Conservation (phyloP, 2,113 vertebrate genomes). For the Labeo rohita region DNA sequence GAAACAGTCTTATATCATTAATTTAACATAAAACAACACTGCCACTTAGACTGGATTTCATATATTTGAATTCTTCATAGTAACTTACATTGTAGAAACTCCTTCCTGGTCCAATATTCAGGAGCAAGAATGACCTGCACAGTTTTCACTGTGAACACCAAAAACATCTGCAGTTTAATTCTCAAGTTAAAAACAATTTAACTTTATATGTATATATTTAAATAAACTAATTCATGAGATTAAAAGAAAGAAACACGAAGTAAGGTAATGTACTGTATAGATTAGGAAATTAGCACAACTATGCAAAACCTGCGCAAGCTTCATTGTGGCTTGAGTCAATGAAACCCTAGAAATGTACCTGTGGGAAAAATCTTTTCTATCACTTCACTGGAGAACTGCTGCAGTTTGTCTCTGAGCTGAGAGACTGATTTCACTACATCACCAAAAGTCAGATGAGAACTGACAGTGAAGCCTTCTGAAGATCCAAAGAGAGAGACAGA, state of each 20-base stretch:
- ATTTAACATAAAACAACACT: neutral
- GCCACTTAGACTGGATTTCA: neutral
- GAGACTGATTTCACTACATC: neutral
- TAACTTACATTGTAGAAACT: neutral
- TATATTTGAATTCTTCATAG: neutral
- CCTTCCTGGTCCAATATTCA: constrained; percentile 12
- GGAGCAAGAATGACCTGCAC: neutral
- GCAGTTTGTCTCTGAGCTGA: neutral
- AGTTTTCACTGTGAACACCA: constrained; percentile 1
- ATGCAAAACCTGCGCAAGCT: no score
- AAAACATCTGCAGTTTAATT: neutral
- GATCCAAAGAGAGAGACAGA: neutral
- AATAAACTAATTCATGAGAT: no score
- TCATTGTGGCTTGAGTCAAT: no score
- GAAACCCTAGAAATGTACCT: neutral
- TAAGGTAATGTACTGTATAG: no score
- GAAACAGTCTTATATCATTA: neutral
- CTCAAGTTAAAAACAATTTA: neutral
- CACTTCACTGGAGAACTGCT: neutral
- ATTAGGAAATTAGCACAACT: no score
- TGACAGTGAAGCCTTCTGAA: neutral
- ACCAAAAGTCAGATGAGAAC: neutral
- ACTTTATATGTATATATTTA: neutral
- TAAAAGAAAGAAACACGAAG: no score
- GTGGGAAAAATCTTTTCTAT: neutral